Conservation (phyloP, 30 jellyfish, hydroid and myxozoan species). For the Hydractinia symbiolongicarpus region DNA sequence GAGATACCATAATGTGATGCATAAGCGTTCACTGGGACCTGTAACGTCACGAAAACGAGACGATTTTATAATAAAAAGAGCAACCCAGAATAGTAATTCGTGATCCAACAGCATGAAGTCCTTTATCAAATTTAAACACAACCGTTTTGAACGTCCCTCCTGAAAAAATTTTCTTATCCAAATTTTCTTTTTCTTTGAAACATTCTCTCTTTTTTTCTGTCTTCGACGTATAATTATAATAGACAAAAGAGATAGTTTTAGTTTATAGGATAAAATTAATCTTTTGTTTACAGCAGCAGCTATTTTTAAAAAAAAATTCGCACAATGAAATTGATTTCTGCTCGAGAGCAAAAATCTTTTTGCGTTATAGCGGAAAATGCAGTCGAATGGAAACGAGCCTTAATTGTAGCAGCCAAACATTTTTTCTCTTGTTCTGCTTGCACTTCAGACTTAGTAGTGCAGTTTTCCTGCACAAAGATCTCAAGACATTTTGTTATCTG, state of each 20-base stretch:
- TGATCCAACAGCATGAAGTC: no score
- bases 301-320: background rate
- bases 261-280: background rate
- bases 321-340: conserved; percentile 3
- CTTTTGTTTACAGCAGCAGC: background rate
- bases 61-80: conserved; percentile 3
- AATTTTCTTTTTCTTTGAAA: conserved; percentile 7
- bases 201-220: background rate
- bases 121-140: conserved; percentile 12
- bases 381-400: conserved; percentile 14
- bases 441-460: no score
- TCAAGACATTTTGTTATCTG: no score
- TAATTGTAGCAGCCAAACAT: no score
- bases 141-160: conserved; percentile 42
- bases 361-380: background rate
- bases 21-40: conserved; percentile 20
- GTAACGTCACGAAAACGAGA: conserved; percentile 1
- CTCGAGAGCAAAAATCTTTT: background rate
- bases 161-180: conserved; percentile 42
- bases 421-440: no score
- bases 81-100: background rate
- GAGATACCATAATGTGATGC: conserved; percentile 19
- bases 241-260: conserved; percentile 1
- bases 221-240: conserved; percentile 10
- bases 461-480: no score